Evolutionary conservation across 2,113 vertebrate genomes (phyloP).

Genomic region (Cygnus atratus): DNA sequence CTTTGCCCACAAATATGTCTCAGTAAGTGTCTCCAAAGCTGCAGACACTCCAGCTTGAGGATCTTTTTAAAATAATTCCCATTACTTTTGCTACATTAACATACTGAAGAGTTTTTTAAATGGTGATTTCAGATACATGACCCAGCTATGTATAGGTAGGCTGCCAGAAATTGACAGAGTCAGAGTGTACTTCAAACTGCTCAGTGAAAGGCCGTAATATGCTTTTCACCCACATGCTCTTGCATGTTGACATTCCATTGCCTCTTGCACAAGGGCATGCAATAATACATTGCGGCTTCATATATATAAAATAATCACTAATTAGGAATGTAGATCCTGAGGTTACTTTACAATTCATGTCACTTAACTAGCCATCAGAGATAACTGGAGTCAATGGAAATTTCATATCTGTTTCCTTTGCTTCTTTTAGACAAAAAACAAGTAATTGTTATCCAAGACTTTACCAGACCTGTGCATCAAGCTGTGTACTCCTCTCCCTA

Average conservation of each 20-base stretch:
- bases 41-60: neutral
- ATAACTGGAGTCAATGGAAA: neutral
- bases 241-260: fast-evolving
- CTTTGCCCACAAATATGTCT: neutral
- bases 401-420: neutral
- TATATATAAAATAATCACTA: neutral
- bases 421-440: neutral
- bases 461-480: neutral
- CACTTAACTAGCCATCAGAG: neutral
- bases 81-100: neutral
- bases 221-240: neutral
- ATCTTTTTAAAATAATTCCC: neutral
- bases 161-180: neutral
- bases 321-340: neutral
- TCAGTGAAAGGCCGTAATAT: neutral
- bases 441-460: neutral
- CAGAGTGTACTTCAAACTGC: neutral
- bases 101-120: neutral
- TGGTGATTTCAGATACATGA: neutral
- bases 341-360: neutral
- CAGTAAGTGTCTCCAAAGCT: neutral
- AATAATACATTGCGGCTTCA: neutral
- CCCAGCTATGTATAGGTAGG: fast-evolving
- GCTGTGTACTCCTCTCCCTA: neutral
- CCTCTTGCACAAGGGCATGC: neutral